Conservation (phyloP, 2,113 vertebrate genomes). For the Stomatorhinus ivindoensis region DNA sequence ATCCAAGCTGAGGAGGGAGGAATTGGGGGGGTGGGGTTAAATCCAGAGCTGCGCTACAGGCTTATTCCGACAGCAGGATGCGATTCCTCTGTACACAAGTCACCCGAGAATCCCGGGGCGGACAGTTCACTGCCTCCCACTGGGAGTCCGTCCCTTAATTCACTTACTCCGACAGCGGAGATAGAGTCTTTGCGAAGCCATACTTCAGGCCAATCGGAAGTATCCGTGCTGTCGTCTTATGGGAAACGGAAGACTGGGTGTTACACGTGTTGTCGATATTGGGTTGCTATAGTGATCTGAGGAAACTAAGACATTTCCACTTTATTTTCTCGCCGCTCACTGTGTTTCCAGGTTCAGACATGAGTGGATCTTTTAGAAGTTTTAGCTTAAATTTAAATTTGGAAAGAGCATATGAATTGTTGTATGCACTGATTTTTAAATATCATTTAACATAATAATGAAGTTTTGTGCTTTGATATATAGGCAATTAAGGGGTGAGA, state of each 20-base stretch:
- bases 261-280: background rate
- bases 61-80: background rate
- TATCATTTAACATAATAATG: background rate
- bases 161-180: conserved; percentile 8
- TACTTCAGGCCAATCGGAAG: background rate
- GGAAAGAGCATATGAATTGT: background rate
- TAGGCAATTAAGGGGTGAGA: background rate
- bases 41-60: conserved; percentile 44
- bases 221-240: background rate
- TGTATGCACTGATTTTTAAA: background rate
- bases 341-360: background rate
- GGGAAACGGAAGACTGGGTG: background rate
- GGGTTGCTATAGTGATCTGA: background rate
- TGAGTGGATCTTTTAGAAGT: background rate
- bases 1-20: conserved; percentile 46
- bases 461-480: background rate
- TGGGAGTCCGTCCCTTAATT: conserved; percentile 5
- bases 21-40: conserved; percentile 39
- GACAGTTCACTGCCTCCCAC: background rate
- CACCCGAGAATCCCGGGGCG: background rate
- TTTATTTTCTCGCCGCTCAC: background rate
- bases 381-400: background rate
- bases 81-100: background rate
- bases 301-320: background rate
- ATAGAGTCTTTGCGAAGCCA: background rate